Percentiles rank a stretch among this genome's conserved stretches.
Conservation (phyloP, 2,797 vertebrate species). For the Syncerus caffer region DNA sequence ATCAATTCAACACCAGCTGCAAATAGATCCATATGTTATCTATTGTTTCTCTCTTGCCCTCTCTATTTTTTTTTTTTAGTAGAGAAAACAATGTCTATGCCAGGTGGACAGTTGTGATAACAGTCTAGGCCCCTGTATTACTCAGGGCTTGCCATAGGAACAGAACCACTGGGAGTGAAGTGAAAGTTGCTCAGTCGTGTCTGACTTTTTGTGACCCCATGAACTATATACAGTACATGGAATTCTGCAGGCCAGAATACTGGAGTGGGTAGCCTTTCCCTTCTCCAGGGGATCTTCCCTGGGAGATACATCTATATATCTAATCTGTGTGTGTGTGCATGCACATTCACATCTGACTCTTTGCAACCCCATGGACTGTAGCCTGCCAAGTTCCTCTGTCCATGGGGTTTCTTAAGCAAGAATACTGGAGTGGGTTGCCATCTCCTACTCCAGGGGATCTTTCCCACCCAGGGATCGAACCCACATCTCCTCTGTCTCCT, state of each 20-base stretch:
- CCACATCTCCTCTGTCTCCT: neutral
- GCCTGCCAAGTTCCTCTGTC: neutral
- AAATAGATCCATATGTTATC: neutral
- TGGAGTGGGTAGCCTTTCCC: neutral
- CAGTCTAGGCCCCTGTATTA: neutral
- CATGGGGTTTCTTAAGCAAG: neutral
- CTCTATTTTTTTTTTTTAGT: neutral
- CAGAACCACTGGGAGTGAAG: neutral
- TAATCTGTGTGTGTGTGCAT: neutral
- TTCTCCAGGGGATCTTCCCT: neutral
- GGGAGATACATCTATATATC: neutral
- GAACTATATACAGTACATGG: neutral
- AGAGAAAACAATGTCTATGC: neutral
- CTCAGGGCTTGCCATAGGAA: neutral
- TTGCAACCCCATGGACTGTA: neutral
- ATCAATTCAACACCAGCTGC: neutral
- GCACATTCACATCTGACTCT: accelerated
- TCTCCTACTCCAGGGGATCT: neutral
- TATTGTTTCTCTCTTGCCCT: neutral
- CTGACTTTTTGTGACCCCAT: neutral
- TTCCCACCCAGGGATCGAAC: neutral
- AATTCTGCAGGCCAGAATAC: neutral
- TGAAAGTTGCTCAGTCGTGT: neutral
- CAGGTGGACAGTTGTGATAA: neutral
- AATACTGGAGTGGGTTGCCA: neutral